Base-by-base conservation (phyloP, 2,888 invertebrate species). In the Argyresthia albistria region DNA sequence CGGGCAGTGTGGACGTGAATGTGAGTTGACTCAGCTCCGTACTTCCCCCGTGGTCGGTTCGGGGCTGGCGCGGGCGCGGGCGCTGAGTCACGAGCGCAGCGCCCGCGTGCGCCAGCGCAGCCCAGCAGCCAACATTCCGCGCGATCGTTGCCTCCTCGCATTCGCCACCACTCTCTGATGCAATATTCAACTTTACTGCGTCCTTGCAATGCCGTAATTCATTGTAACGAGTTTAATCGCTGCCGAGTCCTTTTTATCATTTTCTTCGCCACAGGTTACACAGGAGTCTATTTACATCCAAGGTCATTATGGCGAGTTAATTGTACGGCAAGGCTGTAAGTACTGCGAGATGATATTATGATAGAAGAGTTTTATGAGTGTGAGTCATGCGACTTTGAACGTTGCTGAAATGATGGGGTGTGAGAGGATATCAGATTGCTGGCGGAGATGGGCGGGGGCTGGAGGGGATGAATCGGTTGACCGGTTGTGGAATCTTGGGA, bases 151-250 rank as follows among this genome's bases (percentile, higher is more conserved):
- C 81, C 84, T 84, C 75, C 77, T 73, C 64, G 69, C 67, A 70
- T 65, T 75, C 70, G 73, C 78, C 72, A 72, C 73, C 68, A 65
- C 47, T 36, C 77, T 79, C 80, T 86, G 84, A 86, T 83, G 84
- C 86, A 86, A 84, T 82, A 84, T 84, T 86, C 82, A 84, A 83
- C 83, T 84, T 83, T 84, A 84, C 81, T 76, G 82, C 84, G 84
- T 86, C 84, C 86, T 87, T 87, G 86, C 86, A 86, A 84, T 86
- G 86, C 84, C 84, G 84, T 86, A 86, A 87, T 84, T 86, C 82
- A 80, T 82, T 81, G 80, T 75, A 80, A 83, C 82, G 74, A 78
- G 75, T 77, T 78, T 76, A 80, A 80, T 78, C 71, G 79, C 65
- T 67, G 69, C 71, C 66, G 66, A 74, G 69, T 73, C 74, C 74